Evolutionary conservation across 2,113 vertebrate genomes (phyloP), one percentile per base, ranked within the genome.

Genomic region (Montifringilla adamsi): DNA sequence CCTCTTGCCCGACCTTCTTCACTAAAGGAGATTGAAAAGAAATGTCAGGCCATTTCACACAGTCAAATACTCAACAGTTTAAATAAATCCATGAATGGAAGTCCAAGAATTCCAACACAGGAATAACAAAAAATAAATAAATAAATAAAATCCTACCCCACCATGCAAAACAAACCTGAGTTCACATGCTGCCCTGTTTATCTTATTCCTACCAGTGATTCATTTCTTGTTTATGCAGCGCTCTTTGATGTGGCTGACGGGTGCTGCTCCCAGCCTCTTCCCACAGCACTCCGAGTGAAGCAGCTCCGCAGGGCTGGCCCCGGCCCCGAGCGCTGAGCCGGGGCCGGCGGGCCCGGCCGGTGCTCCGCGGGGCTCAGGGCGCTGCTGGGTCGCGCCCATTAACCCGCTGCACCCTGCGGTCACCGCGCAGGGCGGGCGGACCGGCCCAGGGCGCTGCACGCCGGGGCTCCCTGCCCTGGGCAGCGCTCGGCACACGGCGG

Each of bases 381-480:
- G 41, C 56, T 39, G 46, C 75, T 4, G 75, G 46, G 28, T 0
- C 37, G n/a, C 2, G 74, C 44, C 15, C 74, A 10, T 50, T 50
- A 5, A 41, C 35, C 64, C 53, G 0, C 1, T 1, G 49, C 56
- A 28, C 59, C 15, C 60, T 14, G 5, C 15, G 7, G 1, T 0
- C 52, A 5, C 13, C 0, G 1, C 24, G 11, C 49, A 26, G 10
- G 10, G 3, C 33, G 59, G 2, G 63, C 3, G 2, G 43, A 43
- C 3, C 2, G 39, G 52, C 30, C 1, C 1, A n/a, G 52, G 52
- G 64, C 41, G 11, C 22, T 0, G 5, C 1, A 1, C 1, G 7
- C 35, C 15, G 7, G 14, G 41, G 15, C 26, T 76, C 35, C 11
- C 43, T 4, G 72, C 44, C 43, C 55, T 5, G 0, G 1, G 30